Conservation (phyloP, 2,797 vertebrate genomes). For the Dicrostonyx torquatus region DNA sequence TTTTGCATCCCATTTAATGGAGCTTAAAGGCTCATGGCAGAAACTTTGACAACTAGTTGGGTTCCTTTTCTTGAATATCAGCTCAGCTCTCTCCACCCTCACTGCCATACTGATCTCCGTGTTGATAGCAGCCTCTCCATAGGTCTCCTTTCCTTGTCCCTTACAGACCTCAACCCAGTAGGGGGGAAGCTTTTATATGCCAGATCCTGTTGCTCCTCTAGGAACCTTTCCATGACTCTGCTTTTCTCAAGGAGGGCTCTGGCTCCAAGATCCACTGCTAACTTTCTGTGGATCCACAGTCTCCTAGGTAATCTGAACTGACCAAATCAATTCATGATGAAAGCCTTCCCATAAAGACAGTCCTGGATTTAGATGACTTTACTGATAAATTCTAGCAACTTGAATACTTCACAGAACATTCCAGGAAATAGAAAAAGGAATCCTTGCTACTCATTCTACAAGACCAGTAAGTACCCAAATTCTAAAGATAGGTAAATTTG, state of each 20-base stretch:
- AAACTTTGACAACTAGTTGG: neutral
- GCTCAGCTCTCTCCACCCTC: neutral
- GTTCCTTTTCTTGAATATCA: neutral
- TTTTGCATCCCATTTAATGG: neutral
- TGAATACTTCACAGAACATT: neutral
- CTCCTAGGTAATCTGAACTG: neutral
- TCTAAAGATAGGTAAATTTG: neutral
- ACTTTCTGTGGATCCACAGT: neutral
- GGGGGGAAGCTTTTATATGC: neutral
- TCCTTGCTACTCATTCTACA: neutral
- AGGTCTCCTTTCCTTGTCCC: no score
- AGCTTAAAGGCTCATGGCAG: neutral
- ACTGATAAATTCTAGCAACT: neutral
- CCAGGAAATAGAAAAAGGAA: neutral
- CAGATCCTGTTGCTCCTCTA: neutral
- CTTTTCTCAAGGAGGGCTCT: neutral
- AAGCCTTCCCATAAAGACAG: slow-evolving; percentile 4
- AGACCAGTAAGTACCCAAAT: neutral
- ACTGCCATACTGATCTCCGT: neutral
- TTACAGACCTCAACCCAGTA: neutral
- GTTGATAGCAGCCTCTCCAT: neutral
- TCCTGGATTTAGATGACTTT: neutral
- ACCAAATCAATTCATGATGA: neutral
- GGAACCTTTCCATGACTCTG: neutral
- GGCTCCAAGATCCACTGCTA: neutral